Evolutionary conservation across 2,113 vertebrate species (phyloP).

Genomic region (Bucco capensis): DNA sequence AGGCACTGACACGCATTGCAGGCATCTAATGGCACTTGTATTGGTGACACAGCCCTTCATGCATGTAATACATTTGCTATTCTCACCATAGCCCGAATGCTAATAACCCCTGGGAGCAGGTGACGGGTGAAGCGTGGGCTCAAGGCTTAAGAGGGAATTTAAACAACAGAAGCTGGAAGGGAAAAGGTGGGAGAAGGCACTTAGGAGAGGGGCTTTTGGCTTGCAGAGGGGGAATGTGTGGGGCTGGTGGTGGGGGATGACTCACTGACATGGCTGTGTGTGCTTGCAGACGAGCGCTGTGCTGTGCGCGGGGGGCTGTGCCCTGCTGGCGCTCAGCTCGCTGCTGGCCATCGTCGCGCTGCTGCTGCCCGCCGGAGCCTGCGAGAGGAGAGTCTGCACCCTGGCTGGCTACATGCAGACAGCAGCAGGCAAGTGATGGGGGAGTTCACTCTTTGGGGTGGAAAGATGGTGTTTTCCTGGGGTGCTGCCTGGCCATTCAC

Average conservation of each 20-base stretch:
- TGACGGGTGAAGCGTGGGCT: neutral
- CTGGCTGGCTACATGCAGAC: conserved; percentile 94
- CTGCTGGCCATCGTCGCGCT: conserved; percentile 88
- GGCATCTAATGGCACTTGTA: conserved; percentile 57
- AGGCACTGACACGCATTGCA: neutral
- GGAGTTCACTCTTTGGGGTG: neutral
- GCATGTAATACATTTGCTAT: conserved; percentile 50
- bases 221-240: neutral
- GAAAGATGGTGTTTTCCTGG: neutral
- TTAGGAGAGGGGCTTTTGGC: fast-evolving
- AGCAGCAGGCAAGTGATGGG: conserved; percentile 79
- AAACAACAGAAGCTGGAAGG: neutral
- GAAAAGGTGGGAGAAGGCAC: neutral
- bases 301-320: conserved; percentile 87
- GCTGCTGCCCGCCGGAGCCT: conserved; percentile 87
- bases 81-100: neutral
- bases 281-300: conserved; percentile 86
- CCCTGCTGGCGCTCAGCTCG: conserved; percentile 86
- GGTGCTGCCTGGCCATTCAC: neutral
- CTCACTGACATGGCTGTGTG: neutral
- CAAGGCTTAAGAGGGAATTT: neutral
- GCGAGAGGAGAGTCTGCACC: conserved; percentile 87
- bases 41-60: conserved; percentile 36
- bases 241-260: neutral
- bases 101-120: conserved; percentile 21